Conservation (phyloP, 1,140 invertebrate species). For the Belonocnema kinseyi region DNA sequence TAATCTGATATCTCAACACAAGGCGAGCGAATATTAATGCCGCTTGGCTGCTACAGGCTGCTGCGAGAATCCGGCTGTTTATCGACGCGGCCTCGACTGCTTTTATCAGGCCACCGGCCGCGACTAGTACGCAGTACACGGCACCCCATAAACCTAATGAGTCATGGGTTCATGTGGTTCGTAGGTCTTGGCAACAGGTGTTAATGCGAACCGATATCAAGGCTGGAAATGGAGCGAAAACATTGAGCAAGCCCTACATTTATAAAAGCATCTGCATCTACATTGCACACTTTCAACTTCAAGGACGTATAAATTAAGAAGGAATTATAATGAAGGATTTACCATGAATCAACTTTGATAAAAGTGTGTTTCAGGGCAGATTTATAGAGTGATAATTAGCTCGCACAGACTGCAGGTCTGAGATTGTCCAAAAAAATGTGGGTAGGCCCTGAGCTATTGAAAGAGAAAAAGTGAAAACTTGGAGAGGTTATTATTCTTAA, state of each 20-base stretch:
- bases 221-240: slow-evolving; percentile 1
- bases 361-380: too few relatives aligned
- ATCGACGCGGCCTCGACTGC: slow-evolving; percentile 36
- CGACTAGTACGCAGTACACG: slow-evolving; percentile 36
- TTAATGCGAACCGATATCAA: neutral
- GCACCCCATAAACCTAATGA: slow-evolving; percentile 44
- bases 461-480: too few relatives aligned
- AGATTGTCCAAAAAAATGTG: too few relatives aligned
- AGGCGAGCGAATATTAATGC: slow-evolving; percentile 51
- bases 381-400: too few relatives aligned
- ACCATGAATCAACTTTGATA: too few relatives aligned
- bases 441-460: too few relatives aligned
- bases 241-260: slow-evolving; percentile 4
- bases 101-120: slow-evolving; percentile 44
- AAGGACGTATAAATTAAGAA: too few relatives aligned
- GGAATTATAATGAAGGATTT: too few relatives aligned
- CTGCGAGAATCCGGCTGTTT: slow-evolving; percentile 37
- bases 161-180: slow-evolving; percentile 14
- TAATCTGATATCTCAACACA: slow-evolving; percentile 49
- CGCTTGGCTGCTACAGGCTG: slow-evolving; percentile 42
- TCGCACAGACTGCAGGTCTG: too few relatives aligned
- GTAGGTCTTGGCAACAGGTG: slow-evolving; percentile 25
- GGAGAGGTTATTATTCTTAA: too few relatives aligned
- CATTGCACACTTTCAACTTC: too few relatives aligned
- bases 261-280: neutral